Evolutionary conservation across 2,888 invertebrate species (phyloP), one percentile per base, ranked within the genome.

Genomic region (Stenoptilia bipunctidactyla): DNA sequence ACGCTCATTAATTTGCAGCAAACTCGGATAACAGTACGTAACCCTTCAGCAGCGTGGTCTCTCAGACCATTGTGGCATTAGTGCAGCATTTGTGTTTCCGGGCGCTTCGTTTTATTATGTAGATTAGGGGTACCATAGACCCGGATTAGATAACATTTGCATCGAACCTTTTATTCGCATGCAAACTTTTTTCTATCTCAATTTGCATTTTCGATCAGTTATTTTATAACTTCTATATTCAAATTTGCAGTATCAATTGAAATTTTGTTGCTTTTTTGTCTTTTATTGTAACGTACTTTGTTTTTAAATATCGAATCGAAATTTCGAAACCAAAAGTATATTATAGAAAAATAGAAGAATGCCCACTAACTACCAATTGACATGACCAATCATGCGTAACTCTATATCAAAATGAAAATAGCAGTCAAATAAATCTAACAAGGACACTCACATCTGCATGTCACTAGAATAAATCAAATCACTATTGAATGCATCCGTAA

Each of bases 381-480:
- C 80, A 75, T 68, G 69, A 75, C 76, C 80, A 66, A 82, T 83
- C 74, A 79, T 67, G 74, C 77, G 74, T 71, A 68, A 72, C 71
- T 60, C 46, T 58, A 58, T 55, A 72, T 75, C 73, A 73, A 76
- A 74, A 63, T 63, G 64, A 72, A 76, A 79, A 79, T 76, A 75
- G 68, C 75, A 80, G 77, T 75, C 77, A 71, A 76, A 80, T 79
- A 82, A 79, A 82, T 80, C 75, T 82, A 82, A 83, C 82, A 73
- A 82, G 80, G 55, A 66, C 75, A 62, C 70, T 73, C 63, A 66
- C 79, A 82, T 83, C 82, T 82, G 82, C 82, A 83, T 83, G 80
- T 74, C 77, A 74, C 64, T 73, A 67, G 79, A 73, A 83, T 83
- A 83, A 83, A 83, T 83, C 82, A 83, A 82, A 83, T 82, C 80